phyloP scores from a whole-genome alignment of 2,888 invertebrate species.

The Noctuana brunneofusca region DNA sequence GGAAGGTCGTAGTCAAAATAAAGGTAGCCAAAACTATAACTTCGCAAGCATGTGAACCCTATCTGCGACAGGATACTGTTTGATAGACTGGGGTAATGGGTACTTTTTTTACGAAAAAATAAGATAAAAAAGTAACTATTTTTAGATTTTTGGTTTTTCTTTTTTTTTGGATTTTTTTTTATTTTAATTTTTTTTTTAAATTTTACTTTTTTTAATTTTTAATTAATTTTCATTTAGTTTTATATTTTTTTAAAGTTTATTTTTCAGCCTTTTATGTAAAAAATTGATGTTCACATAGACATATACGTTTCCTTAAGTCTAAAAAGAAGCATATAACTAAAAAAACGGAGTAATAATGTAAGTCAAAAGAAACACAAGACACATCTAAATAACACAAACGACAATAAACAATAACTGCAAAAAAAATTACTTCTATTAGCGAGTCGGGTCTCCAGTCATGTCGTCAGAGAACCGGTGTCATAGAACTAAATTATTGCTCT shows the following conservation, averaged over 20 bases:
- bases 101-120: no score
- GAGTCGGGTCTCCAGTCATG: slow-evolving; percentile 20
- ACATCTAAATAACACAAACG: not conserved
- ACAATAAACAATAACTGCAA: not conserved
- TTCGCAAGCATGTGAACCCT: no score
- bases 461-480: not conserved
- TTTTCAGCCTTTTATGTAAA: not conserved
- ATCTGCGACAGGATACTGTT: no score
- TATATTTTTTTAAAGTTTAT: not conserved
- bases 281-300: not conserved
- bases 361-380: not conserved
- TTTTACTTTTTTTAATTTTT: not conserved
- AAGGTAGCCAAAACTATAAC: no score
- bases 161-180: no score
- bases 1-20: no score
- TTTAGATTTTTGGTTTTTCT: no score
- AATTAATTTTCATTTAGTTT: not conserved
- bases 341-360: not conserved
- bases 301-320: not conserved
- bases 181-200: no score
- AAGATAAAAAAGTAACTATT: no score
- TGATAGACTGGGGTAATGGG: no score
- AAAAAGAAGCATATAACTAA: not conserved
- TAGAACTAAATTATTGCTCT: not conserved
- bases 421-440: slow-evolving; percentile 16